These are phyloP conservation scores for Callipepla californica DNA, from an alignment of 2,113 vertebrate genomes.

Conservation along the genomic window DNA sequence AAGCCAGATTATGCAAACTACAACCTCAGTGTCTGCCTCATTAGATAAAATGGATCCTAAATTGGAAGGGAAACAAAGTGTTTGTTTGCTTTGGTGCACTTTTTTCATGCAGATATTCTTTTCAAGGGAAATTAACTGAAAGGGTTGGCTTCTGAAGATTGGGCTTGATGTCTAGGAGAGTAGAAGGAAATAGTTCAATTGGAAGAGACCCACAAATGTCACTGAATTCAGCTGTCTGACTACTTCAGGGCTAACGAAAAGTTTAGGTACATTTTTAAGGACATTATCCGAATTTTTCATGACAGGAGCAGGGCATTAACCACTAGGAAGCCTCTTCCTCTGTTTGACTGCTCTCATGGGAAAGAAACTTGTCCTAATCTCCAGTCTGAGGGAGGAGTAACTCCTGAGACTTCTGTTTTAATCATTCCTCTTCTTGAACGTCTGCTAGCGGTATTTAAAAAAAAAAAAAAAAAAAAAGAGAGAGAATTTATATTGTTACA, in stretches of 20 bases:
- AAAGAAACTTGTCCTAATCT: neutral
- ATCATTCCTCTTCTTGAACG: neutral
- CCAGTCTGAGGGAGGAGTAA: neutral
- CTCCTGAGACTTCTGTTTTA: neutral
- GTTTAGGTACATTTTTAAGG: neutral
- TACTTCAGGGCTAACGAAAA: neutral
- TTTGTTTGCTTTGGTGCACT: neutral
- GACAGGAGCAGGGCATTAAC: neutral
- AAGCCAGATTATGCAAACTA: neutral
- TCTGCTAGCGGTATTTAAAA: neutral
- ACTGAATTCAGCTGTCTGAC: neutral
- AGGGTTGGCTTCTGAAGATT: neutral
- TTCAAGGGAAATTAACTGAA: neutral
- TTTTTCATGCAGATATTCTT: neutral
- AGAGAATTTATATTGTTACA: neutral
- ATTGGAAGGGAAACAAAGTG: neutral
- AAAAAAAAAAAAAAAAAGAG: neutral
- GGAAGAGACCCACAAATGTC: neutral
- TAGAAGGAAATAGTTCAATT: neutral
- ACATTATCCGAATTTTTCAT: neutral
- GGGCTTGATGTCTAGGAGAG: neutral
- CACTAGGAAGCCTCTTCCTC: neutral
- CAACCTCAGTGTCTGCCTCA: neutral
- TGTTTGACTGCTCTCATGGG: neutral
- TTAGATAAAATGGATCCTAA: slow-evolving; percentile 14